phyloP scores from a whole-genome alignment of 2,113 vertebrate genomes.

The Planiliza haematocheilus region DNA sequence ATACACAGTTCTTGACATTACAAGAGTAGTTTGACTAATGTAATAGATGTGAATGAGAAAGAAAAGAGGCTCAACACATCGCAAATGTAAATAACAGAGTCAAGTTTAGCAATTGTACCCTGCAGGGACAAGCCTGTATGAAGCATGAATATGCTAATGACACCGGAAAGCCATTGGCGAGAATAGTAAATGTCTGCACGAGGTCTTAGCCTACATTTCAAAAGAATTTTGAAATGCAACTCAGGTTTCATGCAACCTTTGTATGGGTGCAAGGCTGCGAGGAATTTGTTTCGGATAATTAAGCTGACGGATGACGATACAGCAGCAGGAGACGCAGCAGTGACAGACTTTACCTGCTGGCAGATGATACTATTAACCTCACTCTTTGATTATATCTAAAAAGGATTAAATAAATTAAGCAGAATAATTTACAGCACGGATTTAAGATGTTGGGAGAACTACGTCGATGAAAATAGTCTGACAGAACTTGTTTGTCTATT shows the following conservation, averaged over 20 bases:
- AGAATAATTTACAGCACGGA: background rate
- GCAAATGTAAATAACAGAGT: constrained; percentile 2
- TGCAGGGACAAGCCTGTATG: constrained; percentile 14
- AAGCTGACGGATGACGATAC: constrained; percentile 33
- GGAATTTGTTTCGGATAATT: constrained; percentile 44
- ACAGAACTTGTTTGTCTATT: background rate
- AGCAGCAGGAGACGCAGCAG: constrained; percentile 30
- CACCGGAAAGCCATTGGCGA: background rate
- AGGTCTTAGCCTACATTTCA: constrained; percentile 33
- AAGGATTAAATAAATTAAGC: background rate
- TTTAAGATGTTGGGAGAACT: background rate
- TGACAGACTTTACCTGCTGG: constrained; percentile 31
- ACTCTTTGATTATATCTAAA: constrained; percentile 16
- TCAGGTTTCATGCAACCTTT: constrained; percentile 4
- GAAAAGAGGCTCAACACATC: background rate
- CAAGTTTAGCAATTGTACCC: constrained; percentile 13
- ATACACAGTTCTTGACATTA: constrained; percentile 4
- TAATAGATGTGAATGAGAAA: background rate
- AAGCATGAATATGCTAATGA: constrained; percentile 26
- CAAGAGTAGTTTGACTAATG: background rate
- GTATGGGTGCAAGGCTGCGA: background rate
- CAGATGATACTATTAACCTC: constrained; percentile 32
- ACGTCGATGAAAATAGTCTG: too few species aligned
- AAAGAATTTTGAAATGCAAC: constrained; percentile 15
- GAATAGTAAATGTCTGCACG: constrained; percentile 15